phyloP scores from a whole-genome alignment of 2,113 vertebrate genomes.

The Meriones unguiculatus region DNA sequence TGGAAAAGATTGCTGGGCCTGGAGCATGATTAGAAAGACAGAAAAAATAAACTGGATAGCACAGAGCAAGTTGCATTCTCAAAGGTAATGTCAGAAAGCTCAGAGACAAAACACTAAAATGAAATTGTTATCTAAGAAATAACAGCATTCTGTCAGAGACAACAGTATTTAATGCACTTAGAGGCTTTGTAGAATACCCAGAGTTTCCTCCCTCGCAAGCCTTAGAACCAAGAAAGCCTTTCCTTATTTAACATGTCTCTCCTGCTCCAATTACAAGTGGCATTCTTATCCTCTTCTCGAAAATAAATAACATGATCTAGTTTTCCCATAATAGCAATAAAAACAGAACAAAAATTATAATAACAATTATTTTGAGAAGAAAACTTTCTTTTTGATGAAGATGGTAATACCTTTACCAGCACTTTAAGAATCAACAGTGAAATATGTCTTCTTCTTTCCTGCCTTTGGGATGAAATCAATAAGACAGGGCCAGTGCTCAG shows the following conservation, averaged over 20 bases:
- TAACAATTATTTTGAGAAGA: neutral
- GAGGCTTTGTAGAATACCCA: neutral
- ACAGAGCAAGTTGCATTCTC: neutral
- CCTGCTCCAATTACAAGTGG: neutral
- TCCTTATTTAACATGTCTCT: neutral
- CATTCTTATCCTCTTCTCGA: neutral
- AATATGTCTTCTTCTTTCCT: neutral
- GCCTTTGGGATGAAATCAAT: slow-evolving; percentile 21
- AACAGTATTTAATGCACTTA: neutral
- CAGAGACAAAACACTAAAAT: neutral
- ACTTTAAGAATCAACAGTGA: neutral
- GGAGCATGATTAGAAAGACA: neutral
- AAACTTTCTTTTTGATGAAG: slow-evolving; percentile 46
- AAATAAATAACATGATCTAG: slow-evolving; percentile 27
- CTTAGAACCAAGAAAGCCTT: slow-evolving; percentile 29
- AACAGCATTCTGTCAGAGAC: slow-evolving; percentile 4
- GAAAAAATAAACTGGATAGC: neutral
- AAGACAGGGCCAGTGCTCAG: neutral
- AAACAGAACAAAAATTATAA: neutral
- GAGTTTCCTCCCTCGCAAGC: neutral
- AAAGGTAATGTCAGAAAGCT: slow-evolving; percentile 35
- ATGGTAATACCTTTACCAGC: neutral
- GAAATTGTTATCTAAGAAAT: neutral
- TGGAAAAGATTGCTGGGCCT: neutral
- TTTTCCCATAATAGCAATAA: slow-evolving; percentile 37